Conservation (phyloP, 2,113 vertebrate species). For the Neolamprologus toae region DNA sequence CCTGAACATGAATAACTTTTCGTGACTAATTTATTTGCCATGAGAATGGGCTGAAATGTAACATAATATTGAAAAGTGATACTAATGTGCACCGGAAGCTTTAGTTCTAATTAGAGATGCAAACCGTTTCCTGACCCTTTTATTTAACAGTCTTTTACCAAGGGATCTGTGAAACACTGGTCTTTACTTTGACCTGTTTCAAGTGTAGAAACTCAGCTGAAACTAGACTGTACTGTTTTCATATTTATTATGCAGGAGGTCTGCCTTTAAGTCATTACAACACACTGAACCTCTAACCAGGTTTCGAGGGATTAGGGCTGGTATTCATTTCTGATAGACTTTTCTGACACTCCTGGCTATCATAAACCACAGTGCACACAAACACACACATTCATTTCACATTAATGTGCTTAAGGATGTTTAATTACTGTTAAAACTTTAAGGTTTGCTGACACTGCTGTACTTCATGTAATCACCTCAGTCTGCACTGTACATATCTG, state of each 20-base stretch:
- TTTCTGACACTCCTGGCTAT: not conserved
- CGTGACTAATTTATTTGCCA: accelerated
- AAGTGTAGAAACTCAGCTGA: not conserved
- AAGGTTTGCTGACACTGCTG: not conserved
- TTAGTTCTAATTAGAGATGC: not conserved
- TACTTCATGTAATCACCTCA: not conserved
- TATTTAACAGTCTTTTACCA: not conserved
- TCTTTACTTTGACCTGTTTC: not conserved
- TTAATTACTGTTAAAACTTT: not conserved
- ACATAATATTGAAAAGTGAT: not conserved
- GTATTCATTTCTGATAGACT: not conserved
- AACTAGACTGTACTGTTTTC: not conserved
- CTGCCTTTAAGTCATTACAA: not conserved
- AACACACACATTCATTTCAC: not conserved
- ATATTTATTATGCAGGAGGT: not conserved
- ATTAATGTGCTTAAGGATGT: not conserved
- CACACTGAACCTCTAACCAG: not conserved
- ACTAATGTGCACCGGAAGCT: not conserved
- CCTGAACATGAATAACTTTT: not conserved
- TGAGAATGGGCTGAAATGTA: not conserved
- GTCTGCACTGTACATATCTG: not conserved
- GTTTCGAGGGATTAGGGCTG: accelerated
- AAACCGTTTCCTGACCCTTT: not conserved
- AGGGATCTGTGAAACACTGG: not conserved
- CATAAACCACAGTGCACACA: not conserved